Evolutionary conservation across 2,888 invertebrate genomes (phyloP), one percentile per base, ranked within the genome.

Genomic region (Drosophila anomalata): DNA sequence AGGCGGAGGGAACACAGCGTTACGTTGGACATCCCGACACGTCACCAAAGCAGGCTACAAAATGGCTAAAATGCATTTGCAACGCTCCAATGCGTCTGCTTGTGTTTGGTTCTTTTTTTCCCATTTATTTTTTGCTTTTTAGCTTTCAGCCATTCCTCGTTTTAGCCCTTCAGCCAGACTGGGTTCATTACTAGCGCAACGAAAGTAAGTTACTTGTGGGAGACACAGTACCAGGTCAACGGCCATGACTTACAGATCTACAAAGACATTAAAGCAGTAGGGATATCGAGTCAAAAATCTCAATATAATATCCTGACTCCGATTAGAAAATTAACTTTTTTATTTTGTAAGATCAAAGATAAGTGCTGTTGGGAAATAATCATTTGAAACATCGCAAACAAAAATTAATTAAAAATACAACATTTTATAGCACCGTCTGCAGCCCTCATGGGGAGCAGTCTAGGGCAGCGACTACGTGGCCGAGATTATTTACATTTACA

Each of bases 401-500:
- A 50, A 36, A 68, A 68, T 36, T 33, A 41, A 54, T 58, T 52
- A 51, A 69, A 69, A 51, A 60, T 29, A 20, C 46, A 12, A 55
- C 65, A 24, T 61, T 55, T 70, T 55, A 61, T 61, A 39, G 54
- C 17, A 24, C 31, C n/a, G 52, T 47, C 14, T 33, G 11, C 53
- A 47, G 52, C 53, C 80, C 86, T 60, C 86, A 80, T 86, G 86
- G 59, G 80, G 80, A 11, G 75, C 65, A 33, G 52, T 42, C 41
- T 50, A 68, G 67, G 57, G 70, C 63, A 73, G 78, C 77, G 80
- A 77, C 77, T 78, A 83, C 66, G 71, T 81, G 75, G 74, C 56
- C 76, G 55, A 87, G 84, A 87, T 87, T 79, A 85, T 84, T 84
- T 81, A 87, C 79, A 87, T 84, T 87, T 85, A 84, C 87, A 84